These are phyloP conservation scores for Solea solea DNA, from an alignment of 2,113 vertebrate species.

Conservation along the genomic window DNA sequence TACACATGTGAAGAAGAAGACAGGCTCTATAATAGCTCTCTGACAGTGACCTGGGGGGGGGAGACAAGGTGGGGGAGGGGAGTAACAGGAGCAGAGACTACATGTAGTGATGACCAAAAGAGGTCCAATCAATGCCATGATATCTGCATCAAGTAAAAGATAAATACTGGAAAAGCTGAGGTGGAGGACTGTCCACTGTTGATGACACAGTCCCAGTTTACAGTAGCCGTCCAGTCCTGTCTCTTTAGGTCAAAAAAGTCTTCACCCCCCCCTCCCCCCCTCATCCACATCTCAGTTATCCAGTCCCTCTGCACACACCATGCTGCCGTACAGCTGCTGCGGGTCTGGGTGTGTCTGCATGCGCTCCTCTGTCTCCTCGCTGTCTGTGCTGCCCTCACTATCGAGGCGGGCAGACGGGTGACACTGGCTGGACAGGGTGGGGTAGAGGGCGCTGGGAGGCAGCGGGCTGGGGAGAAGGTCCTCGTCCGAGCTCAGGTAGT, in stretches of 20 bases:
- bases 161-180: constrained; percentile 45
- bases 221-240: constrained; percentile 22
- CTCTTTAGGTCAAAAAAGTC: neutral
- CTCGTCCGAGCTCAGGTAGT: constrained; percentile 93
- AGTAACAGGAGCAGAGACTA: constrained; percentile 22
- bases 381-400: constrained; percentile 92
- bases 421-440: constrained; percentile 78
- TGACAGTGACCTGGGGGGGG: constrained; percentile 4
- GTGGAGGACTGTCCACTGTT: constrained; percentile 28
- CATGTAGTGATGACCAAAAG: constrained; percentile 23
- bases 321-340: constrained; percentile 77
- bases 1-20: constrained; percentile 7
- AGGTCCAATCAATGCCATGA: constrained; percentile 46
- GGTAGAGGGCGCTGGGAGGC: constrained; percentile 82
- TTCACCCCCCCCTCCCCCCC: neutral
- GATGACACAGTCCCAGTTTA: constrained; percentile 29
- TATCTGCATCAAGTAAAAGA: constrained; percentile 48
- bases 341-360: constrained; percentile 66
- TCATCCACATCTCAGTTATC: constrained; percentile 69
- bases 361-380: constrained; percentile 80
- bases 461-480: constrained; percentile 87
- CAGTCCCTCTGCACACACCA: constrained; percentile 76
- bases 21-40: constrained; percentile 23
- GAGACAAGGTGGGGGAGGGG: constrained; percentile 6
- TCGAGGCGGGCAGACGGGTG: constrained; percentile 84